phyloP scores from a whole-genome alignment of 1,140 invertebrate species.

The Leucophenga varia region DNA sequence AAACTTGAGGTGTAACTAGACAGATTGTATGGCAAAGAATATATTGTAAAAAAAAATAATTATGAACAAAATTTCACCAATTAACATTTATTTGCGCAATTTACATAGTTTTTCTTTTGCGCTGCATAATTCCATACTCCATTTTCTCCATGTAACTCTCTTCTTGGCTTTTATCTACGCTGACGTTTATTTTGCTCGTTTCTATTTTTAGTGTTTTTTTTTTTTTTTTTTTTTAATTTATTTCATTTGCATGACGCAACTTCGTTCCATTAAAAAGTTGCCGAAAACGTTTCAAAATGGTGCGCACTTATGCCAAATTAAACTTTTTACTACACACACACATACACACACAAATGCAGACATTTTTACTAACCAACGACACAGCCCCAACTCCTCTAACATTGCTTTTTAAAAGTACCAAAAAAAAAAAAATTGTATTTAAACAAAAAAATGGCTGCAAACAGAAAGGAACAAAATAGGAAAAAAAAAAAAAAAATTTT shows the following conservation, averaged over 20 bases:
- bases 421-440: background rate
- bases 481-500: too few species aligned
- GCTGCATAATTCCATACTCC: background rate
- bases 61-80: too few species aligned
- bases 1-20: too few species aligned
- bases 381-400: conserved; percentile 13
- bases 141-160: too few species aligned
- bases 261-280: conserved; percentile 32
- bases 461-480: too few species aligned
- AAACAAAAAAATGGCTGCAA: conserved; percentile 2
- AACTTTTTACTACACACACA: conserved; percentile 30
- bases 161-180: conserved; percentile 9
- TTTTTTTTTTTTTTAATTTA: conserved; percentile 4
- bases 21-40: too few species aligned
- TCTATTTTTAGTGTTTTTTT: background rate
- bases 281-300: conserved; percentile 35
- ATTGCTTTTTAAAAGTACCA: too few species aligned
- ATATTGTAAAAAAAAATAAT: too few species aligned
- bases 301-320: conserved; percentile 48
- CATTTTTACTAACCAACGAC: too few species aligned
- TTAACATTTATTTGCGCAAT: too few species aligned
- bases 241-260: conserved; percentile 20
- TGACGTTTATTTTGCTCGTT: conserved; percentile 1
- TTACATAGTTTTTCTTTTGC: conserved; percentile 30
- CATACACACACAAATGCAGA: background rate